phyloP scores from a whole-genome alignment of 2,113 vertebrate genomes.

The Sinocyclocheilus anophthalmus region DNA sequence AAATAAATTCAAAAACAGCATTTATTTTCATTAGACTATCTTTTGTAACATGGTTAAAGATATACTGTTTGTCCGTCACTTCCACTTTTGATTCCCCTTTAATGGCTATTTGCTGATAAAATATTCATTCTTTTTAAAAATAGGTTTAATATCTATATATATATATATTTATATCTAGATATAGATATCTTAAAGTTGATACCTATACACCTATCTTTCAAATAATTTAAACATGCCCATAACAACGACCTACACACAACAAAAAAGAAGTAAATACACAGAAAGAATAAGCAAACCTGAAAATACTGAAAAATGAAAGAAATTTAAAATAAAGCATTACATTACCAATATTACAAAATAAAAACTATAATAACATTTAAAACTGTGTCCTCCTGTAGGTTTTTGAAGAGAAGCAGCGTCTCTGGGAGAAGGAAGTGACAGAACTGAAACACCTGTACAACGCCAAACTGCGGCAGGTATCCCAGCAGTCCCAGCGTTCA shows the following conservation, averaged over 20 bases:
- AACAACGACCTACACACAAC: too few relatives aligned
- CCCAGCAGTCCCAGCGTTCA: slow-evolving; percentile 90
- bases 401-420: slow-evolving; percentile 91
- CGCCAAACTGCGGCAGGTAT: slow-evolving; percentile 89
- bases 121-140: too few relatives aligned
- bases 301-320: not conserved
- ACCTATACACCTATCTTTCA: too few relatives aligned
- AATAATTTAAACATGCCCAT: too few relatives aligned
- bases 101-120: not conserved
- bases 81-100: too few relatives aligned
- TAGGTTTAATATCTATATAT: too few relatives aligned
- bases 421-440: slow-evolving; percentile 91
- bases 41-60: too few relatives aligned
- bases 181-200: too few relatives aligned
- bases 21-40: too few relatives aligned
- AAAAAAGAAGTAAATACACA: not conserved
- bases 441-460: slow-evolving; percentile 92
- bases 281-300: not conserved
- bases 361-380: not conserved
- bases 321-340: not conserved
- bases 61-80: not conserved
- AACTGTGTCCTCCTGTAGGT: slow-evolving; percentile 71
- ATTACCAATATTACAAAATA: too few relatives aligned
- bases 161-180: too few relatives aligned
- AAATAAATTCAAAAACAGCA: too few relatives aligned